Conservation (phyloP, 2,797 vertebrate genomes). For the Babyrousa celebensis region DNA sequence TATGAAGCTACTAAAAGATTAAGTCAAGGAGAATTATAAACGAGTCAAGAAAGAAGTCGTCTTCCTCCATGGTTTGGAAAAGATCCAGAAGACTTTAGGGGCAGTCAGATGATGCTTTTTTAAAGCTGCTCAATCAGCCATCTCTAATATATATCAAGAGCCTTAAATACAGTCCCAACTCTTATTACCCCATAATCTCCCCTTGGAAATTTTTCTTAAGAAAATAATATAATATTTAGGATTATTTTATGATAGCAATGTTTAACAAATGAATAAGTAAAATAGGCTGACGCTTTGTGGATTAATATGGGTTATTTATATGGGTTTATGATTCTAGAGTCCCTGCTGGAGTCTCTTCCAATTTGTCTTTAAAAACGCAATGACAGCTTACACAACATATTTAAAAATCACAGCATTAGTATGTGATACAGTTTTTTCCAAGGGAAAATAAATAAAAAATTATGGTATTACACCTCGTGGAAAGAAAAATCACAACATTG, state of each 20-base stretch:
- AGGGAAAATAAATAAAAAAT: neutral
- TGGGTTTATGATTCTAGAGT: constrained; percentile 37
- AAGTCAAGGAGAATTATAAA: constrained; percentile 50
- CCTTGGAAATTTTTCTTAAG: constrained; percentile 43
- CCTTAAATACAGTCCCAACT: neutral
- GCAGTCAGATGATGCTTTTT: neutral
- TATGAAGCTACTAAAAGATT: neutral
- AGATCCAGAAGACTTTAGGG: neutral
- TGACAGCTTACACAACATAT: neutral
- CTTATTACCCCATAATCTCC: constrained; percentile 15
- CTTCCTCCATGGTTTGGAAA: neutral
- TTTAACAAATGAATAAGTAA: constrained; percentile 33
- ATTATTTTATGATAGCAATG: constrained; percentile 3
- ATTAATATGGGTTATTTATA: constrained; percentile 28
- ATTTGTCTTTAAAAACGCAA: constrained; percentile 37
- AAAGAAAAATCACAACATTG: neutral
- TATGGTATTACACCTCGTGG: neutral
- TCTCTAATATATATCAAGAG: neutral
- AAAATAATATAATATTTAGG: constrained; percentile 16
- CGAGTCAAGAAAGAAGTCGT: constrained; percentile 42
- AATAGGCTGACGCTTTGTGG: neutral
- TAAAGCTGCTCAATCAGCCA: neutral
- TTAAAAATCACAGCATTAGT: neutral
- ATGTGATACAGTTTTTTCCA: neutral
- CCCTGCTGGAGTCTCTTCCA: neutral